Percentiles rank a stretch among this genome's conserved stretches.
phyloP scores from a whole-genome alignment of 2,888 invertebrate genomes.

The Polymixis flavicincta region DNA sequence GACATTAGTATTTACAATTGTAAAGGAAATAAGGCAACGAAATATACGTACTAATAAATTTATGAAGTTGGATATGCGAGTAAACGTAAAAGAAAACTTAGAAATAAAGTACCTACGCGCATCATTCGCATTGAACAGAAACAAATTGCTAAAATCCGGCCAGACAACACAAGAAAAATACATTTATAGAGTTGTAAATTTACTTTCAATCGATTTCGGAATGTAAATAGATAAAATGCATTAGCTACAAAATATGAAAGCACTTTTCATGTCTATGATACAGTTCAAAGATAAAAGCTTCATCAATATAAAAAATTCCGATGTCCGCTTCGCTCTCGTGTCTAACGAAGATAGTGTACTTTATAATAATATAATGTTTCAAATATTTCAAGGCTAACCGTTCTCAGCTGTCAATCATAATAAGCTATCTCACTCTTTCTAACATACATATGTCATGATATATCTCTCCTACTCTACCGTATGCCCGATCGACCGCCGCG shows the following conservation, averaged over 20 bases:
- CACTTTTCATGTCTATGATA: slow-evolving; percentile 55
- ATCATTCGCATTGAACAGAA: slow-evolving; percentile 8
- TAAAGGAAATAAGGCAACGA: background rate
- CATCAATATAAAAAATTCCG: slow-evolving; percentile 62
- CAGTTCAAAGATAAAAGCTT: slow-evolving; percentile 59
- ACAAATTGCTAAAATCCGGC: slow-evolving; percentile 26
- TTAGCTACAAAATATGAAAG: slow-evolving; percentile 58
- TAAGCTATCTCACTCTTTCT: slow-evolving; percentile 87
- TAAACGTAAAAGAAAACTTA: background rate
- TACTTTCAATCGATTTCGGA: slow-evolving; percentile 43
- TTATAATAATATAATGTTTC: slow-evolving; percentile 91
- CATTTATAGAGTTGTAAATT: slow-evolving; percentile 54
- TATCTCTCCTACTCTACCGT: slow-evolving; percentile 78
- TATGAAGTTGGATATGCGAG: background rate
- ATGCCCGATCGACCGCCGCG: slow-evolving; percentile 86
- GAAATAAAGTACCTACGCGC: slow-evolving; percentile 5
- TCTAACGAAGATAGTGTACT: slow-evolving; percentile 88
- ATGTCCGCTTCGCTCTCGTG: slow-evolving; percentile 84
- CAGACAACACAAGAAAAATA: slow-evolving; percentile 44
- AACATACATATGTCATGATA: slow-evolving; percentile 76
- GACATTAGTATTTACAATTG: slow-evolving; percentile 69
- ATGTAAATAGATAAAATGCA: slow-evolving; percentile 58
- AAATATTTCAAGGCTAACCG: slow-evolving; percentile 91
- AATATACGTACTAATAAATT: background rate
- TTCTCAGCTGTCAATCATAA: slow-evolving; percentile 91